These are phyloP conservation scores for Drosophila albomicans DNA, from an alignment of 1,140 invertebrate genomes.

Conservation along the genomic window DNA sequence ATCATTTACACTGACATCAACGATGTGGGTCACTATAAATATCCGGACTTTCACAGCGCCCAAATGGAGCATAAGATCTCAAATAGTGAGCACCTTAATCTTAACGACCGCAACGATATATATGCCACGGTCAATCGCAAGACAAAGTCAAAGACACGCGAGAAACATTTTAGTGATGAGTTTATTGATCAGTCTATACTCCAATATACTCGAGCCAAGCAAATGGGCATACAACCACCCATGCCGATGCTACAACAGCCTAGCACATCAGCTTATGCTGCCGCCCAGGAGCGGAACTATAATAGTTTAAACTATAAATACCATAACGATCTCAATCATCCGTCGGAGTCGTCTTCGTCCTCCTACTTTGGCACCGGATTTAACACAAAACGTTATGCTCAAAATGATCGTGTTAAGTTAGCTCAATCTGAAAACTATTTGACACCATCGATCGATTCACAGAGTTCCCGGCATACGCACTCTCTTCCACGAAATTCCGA, in stretches of 20 bases:
- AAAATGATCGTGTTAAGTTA: slow-evolving; percentile 63
- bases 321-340: slow-evolving; percentile 83
- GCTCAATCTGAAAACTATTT: slow-evolving; percentile 80
- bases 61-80: slow-evolving; percentile 80
- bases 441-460: slow-evolving; percentile 79
- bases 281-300: slow-evolving; percentile 69
- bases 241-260: slow-evolving; percentile 62
- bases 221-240: slow-evolving; percentile 60
- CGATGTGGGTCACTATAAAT: slow-evolving; percentile 80
- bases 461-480: slow-evolving; percentile 78
- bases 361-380: slow-evolving; percentile 83
- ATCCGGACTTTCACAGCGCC: slow-evolving; percentile 69
- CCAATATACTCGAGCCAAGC: slow-evolving; percentile 78
- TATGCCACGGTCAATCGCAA: slow-evolving; percentile 84
- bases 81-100: slow-evolving; percentile 78
- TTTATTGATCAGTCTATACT: slow-evolving; percentile 83
- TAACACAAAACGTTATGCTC: slow-evolving; percentile 67
- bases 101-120: slow-evolving; percentile 81
- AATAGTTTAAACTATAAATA: slow-evolving; percentile 78
- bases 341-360: slow-evolving; percentile 80
- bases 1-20: slow-evolving; percentile 85
- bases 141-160: slow-evolving; percentile 79
- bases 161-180: slow-evolving; percentile 83
- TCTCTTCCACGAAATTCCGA: slow-evolving; percentile 82
- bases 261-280: slow-evolving; percentile 68